A percentile compares a stretch with the other conserved stretches of the same genome.
Conservation (phyloP, 1,140 invertebrate genomes). For the Meloidogyne floridensis region DNA sequence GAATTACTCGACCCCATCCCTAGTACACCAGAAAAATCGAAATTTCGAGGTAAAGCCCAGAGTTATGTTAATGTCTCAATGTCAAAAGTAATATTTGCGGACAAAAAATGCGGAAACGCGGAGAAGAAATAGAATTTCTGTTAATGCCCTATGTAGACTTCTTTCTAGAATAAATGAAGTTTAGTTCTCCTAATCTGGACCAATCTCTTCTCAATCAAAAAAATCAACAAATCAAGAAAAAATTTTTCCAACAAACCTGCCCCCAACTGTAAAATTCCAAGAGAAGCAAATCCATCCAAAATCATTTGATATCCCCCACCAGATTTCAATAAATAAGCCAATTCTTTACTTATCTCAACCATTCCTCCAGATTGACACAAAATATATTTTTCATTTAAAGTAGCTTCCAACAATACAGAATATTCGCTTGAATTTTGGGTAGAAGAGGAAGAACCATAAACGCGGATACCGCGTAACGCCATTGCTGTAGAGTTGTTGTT, state of each 20-base stretch:
- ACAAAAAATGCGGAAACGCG: too few relatives aligned
- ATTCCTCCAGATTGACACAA: constrained; percentile 54
- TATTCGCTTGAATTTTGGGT: constrained; percentile 34
- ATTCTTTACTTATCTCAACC: constrained; percentile 30
- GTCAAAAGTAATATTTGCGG: too few relatives aligned
- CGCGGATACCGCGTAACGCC: constrained; percentile 51
- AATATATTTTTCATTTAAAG: constrained; percentile 41
- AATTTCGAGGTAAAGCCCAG: too few relatives aligned
- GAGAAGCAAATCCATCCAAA: constrained; percentile 58
- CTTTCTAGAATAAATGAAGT: too few relatives aligned
- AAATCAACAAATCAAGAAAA: too few relatives aligned
- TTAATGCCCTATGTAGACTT: too few relatives aligned
- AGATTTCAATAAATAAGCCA: constrained; percentile 42
- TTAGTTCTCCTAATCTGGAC: too few relatives aligned
- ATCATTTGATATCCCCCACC: constrained; percentile 54
- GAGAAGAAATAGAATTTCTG: too few relatives aligned
- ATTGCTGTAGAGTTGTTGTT: background rate
- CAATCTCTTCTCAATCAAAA: background rate
- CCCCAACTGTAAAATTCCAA: constrained; percentile 53
- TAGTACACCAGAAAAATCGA: too few relatives aligned
- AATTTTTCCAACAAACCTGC: constrained; percentile 35
- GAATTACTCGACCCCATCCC: too few relatives aligned
- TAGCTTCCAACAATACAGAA: constrained; percentile 46
- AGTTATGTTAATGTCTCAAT: too few relatives aligned
- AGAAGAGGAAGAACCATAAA: constrained; percentile 42